Evolutionary conservation across 2,113 vertebrate species (phyloP).

Genomic region (Myotis yumanensis): DNA sequence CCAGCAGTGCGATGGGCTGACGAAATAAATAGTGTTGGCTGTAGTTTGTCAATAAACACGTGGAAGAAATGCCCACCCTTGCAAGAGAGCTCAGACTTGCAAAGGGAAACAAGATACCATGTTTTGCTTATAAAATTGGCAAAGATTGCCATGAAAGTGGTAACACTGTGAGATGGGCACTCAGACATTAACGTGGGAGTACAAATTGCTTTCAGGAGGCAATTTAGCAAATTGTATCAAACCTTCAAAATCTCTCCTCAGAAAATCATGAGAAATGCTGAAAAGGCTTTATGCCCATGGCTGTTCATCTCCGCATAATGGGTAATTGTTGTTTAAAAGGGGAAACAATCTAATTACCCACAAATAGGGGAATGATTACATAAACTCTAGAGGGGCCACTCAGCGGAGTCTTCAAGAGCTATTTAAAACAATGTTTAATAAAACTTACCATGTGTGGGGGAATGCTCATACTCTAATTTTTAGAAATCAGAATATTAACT

Average conservation of each 20-base stretch:
- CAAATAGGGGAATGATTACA: constrained; percentile 39
- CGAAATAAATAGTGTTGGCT: not conserved
- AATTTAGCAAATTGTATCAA: constrained; percentile 61
- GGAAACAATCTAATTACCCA: constrained; percentile 46
- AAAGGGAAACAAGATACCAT: not conserved
- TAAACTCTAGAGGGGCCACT: not conserved
- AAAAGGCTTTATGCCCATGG: not conserved
- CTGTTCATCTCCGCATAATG: not conserved
- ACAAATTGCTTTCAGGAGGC: constrained; percentile 40
- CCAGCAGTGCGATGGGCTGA: not conserved
- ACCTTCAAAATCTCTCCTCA: constrained; percentile 27
- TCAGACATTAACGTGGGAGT: not conserved
- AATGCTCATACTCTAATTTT: not conserved
- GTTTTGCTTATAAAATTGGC: constrained; percentile 52
- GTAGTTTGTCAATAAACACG: not conserved
- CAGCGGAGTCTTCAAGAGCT: not conserved
- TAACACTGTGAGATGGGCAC: not conserved
- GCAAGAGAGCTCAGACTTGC: not conserved
- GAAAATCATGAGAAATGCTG: constrained; percentile 29
- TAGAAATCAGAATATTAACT: not conserved
- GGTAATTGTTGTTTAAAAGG: constrained; percentile 21
- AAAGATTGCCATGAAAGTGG: not conserved
- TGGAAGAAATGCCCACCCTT: not conserved
- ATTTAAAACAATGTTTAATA: constrained; percentile 26
- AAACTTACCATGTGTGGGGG: not conserved